These are phyloP conservation scores for Chromoteleia sp. DNA, from an alignment of 2,888 invertebrate species.

Conservation along the genomic window DNA sequence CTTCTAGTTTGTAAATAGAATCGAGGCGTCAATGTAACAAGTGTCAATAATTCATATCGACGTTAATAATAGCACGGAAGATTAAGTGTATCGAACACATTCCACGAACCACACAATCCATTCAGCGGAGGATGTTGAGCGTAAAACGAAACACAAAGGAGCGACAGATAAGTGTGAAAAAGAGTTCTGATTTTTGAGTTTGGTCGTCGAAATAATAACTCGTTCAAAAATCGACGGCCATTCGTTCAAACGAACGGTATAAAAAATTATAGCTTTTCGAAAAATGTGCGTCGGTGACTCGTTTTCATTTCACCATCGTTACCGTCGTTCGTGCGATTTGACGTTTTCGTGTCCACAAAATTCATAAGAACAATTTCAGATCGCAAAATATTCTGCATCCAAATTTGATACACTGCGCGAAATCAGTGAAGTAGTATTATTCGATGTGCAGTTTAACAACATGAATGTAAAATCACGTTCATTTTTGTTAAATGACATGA, in stretches of 20 bases:
- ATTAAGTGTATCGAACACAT: conserved; percentile 60
- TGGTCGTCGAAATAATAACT: conserved; percentile 24
- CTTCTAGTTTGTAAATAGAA: conserved; percentile 30
- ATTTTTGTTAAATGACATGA: too few relatives aligned
- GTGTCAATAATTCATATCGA: conserved; percentile 62
- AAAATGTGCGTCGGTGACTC: background rate
- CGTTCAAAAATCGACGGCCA: conserved; percentile 24
- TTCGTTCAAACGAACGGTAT: background rate
- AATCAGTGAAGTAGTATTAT: too few relatives aligned
- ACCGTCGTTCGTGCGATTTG: background rate
- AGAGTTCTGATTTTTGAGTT: conserved; percentile 23
- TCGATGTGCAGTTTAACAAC: too few relatives aligned
- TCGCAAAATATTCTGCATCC: too few relatives aligned
- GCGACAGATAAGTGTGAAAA: conserved; percentile 30
- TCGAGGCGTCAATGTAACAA: conserved; percentile 54
- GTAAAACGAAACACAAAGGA: conserved; percentile 48
- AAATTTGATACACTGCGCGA: too few relatives aligned
- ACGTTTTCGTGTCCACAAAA: too few relatives aligned
- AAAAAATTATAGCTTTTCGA: conserved; percentile 1
- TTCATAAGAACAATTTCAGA: too few relatives aligned
- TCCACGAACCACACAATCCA: conserved; percentile 43
- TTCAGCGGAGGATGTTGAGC: conserved; percentile 44
- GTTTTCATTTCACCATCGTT: conserved; percentile 4
- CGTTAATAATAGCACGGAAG: conserved; percentile 54
- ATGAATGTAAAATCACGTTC: too few relatives aligned